Base-by-base conservation (phyloP, 1,140 invertebrate species). In the Zaprionus lachaisei region DNA sequence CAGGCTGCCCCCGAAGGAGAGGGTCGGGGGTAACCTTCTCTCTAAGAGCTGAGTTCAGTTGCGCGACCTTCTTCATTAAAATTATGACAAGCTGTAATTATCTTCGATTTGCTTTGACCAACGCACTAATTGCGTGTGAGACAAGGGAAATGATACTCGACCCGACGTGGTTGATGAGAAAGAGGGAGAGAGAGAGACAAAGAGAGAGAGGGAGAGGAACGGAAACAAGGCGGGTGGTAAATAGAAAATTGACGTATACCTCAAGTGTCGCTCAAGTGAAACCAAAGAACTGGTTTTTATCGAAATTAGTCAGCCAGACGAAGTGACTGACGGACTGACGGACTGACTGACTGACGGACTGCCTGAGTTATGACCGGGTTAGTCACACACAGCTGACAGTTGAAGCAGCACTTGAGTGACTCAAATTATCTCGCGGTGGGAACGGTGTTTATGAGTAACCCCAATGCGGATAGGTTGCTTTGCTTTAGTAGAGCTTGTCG, bases 1-100 rank as follows among this genome's bases (percentile, higher is more conserved):
- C 1, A 31, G 12, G 34, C 2, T 1, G 11, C 15, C 6, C 38
- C 17, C 14, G 5, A 7, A 7, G 26, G 3, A 31, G 31, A 9
- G 17, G 28, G 20, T 44, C 15, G 55, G 63, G n/a, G 11, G 34
- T 41, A 57, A 67, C 55, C 64, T 57, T 56, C 64, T 67, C 11
- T 44, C 20, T 4, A 5, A 66, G 51, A 55, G 56, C 54, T 49
- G 78, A 72, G 83, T 81, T 87, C 80, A 73, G 57, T 56, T 80
- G 22, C 38, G 57, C 79, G 85, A 90, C 85, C 85, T 90, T 90
- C 85, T 90, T 90, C 86, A 90, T 90, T 90, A 91, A 90, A 90
- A 90, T 90, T 90, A 90, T 90, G 85, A 90, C 85, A 90, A 90
- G 85, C 85, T 82, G 85, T 90, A 90, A 90, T 90, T 90, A 90